Evolutionary conservation across 2,888 invertebrate genomes (phyloP).

Genomic region (Thelaira solivaga): DNA sequence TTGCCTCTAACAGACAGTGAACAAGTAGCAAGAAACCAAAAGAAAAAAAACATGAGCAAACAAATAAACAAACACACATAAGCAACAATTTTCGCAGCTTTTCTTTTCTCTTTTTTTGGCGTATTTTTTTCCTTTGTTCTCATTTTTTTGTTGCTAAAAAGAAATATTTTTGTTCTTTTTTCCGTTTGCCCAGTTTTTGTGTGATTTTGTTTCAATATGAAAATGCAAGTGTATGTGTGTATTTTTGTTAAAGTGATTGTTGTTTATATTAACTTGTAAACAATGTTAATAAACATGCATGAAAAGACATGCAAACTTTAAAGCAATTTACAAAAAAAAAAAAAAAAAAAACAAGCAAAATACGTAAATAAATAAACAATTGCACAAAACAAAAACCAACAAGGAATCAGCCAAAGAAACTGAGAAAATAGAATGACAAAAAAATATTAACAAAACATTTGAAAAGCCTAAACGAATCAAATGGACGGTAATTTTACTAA

Average conservation of each 20-base stretch:
- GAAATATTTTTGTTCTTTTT: constrained; percentile 11
- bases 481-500: neutral
- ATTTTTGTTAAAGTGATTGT: constrained; percentile 48
- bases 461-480: neutral
- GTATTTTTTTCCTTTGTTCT: neutral
- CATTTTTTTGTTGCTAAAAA: constrained; percentile 15
- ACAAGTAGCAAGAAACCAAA: constrained; percentile 17
- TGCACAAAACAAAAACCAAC: constrained; percentile 5
- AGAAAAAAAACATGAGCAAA: too few relatives aligned
- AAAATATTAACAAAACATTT: neutral
- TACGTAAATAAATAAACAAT: too few relatives aligned
- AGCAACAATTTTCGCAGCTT: constrained; percentile 63
- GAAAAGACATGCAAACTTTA: constrained; percentile 60
- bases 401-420: neutral
- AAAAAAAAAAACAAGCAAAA: too few relatives aligned
- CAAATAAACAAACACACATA: too few relatives aligned
- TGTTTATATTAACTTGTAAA: constrained; percentile 63
- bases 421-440: neutral
- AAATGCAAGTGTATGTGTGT: neutral
- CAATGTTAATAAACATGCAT: constrained; percentile 63
- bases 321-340: constrained; percentile 9
- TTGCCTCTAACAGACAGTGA: constrained; percentile 7
- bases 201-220: neutral
- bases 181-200: constrained; percentile 3
- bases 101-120: neutral